These are phyloP conservation scores for Percopsis transmontana DNA, from an alignment of 2,113 vertebrate genomes.

Conservation along the genomic window DNA sequence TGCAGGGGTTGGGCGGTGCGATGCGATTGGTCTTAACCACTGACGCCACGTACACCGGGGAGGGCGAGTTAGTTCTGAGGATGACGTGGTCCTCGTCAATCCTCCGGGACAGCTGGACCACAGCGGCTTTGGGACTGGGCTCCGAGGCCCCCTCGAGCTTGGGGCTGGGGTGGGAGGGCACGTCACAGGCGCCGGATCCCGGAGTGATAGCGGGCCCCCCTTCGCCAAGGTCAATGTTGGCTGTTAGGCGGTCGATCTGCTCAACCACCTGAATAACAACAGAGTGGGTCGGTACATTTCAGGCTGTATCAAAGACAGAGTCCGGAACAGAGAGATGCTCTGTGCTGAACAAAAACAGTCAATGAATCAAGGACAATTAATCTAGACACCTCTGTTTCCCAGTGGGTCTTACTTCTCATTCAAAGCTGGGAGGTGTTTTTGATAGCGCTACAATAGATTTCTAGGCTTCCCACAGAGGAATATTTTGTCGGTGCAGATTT, in stretches of 20 bases:
- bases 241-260: constrained; percentile 79
- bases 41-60: constrained; percentile 62
- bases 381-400: constrained; percentile 14
- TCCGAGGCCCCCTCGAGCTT: constrained; percentile 19
- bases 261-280: constrained; percentile 76
- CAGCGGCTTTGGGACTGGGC: constrained; percentile 33
- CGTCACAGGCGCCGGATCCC: constrained; percentile 31
- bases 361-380: constrained; percentile 14
- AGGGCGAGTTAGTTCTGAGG: constrained; percentile 66
- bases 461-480: constrained; percentile 13
- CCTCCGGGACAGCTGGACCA: constrained; percentile 2
- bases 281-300: constrained; percentile 19
- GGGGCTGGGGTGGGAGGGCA: constrained; percentile 33
- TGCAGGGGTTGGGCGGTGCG: constrained; percentile 33
- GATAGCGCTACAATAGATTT: constrained; percentile 8
- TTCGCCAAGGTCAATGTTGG: constrained; percentile 69
- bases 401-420: constrained; percentile 4
- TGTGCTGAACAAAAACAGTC: background rate
- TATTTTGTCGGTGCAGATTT: constrained; percentile 48
- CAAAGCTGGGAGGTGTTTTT: background rate
- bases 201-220: constrained; percentile 33
- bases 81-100: constrained; percentile 49
- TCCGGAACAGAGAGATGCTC: background rate
- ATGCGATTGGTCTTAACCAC: constrained; percentile 71
- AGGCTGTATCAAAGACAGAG: constrained; percentile 3